A percentile compares a stretch with the other conserved stretches of the same genome.
Evolutionary conservation across 1,140 invertebrate species (phyloP).

Genomic region (Thrips palmi): DNA sequence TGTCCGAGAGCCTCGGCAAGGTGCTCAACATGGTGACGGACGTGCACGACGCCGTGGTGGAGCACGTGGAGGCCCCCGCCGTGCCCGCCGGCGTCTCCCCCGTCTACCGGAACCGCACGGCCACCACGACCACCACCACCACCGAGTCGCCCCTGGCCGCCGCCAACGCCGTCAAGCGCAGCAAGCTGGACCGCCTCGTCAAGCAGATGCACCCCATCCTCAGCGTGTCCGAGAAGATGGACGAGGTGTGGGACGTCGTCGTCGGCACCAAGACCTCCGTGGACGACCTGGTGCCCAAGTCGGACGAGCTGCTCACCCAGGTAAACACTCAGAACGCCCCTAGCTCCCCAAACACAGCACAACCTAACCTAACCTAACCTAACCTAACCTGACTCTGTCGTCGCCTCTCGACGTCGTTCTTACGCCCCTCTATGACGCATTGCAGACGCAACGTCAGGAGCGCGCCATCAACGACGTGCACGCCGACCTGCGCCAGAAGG

Average conservation of each 20-base stretch:
- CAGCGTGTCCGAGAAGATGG: conserved; percentile 66
- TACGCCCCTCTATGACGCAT: too few relatives aligned
- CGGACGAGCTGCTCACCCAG: conserved; percentile 66
- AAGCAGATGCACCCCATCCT: conserved; percentile 64
- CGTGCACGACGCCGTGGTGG: conserved; percentile 59
- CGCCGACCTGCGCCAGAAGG: conserved; percentile 57
- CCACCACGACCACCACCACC: conserved; percentile 31
- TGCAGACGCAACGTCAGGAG: conserved; percentile 60
- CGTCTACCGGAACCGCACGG: conserved; percentile 27
- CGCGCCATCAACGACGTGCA: conserved; percentile 73
- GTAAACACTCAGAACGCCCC: too few relatives aligned
- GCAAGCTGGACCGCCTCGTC: conserved; percentile 56
- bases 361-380: too few relatives aligned
- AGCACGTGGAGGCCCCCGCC: conserved; percentile 22
- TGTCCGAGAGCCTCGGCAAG: conserved; percentile 58
- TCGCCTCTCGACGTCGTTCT: too few relatives aligned
- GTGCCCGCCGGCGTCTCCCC: conserved; percentile 8
- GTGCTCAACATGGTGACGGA: conserved; percentile 57
- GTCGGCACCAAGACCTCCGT: conserved; percentile 71
- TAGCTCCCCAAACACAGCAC: too few relatives aligned
- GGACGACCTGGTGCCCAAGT: conserved; percentile 65
- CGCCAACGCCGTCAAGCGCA: conserved; percentile 33
- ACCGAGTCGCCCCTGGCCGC: conserved; percentile 26
- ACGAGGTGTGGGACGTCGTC: conserved; percentile 74
- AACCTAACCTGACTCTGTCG: too few relatives aligned